These are phyloP conservation scores for Pangasius djambal DNA, from an alignment of 2,797 vertebrate genomes.

Conservation along the genomic window DNA sequence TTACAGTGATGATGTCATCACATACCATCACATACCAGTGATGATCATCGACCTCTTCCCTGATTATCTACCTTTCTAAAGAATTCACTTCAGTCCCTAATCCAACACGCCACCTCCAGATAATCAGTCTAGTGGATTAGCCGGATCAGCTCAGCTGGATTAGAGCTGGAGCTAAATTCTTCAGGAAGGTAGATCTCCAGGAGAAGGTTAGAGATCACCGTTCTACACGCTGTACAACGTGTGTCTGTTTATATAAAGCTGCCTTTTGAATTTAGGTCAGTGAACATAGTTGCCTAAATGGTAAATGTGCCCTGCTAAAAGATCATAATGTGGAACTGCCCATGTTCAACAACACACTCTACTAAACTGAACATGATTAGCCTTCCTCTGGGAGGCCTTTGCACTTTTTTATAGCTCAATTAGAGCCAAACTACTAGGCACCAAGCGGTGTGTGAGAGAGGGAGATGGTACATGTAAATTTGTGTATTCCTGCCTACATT, in stretches of 20 bases:
- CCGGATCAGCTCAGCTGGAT: conserved; percentile 9
- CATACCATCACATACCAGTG: conserved; percentile 15
- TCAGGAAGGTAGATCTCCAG: neutral
- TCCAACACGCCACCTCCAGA: conserved; percentile 10
- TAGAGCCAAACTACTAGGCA: conserved; percentile 50
- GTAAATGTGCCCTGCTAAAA: conserved; percentile 37
- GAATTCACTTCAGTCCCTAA: conserved; percentile 9
- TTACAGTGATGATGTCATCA: neutral
- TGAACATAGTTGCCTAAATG: conserved; percentile 52
- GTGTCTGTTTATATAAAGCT: conserved; percentile 29
- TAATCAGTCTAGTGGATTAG: conserved; percentile 30
- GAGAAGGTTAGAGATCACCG: conserved; percentile 3
- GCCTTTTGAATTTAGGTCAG: conserved; percentile 54
- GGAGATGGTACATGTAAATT: conserved; percentile 15
- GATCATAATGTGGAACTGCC: conserved; percentile 42
- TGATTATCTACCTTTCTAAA: conserved; percentile 16
- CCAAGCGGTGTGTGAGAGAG: conserved; percentile 18
- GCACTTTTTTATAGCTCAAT: conserved; percentile 53
- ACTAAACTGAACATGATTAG: conserved; percentile 50
- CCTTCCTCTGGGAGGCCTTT: conserved; percentile 52
- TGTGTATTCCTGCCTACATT: conserved; percentile 29
- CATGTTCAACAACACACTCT: conserved; percentile 50
- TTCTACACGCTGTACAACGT: conserved; percentile 27
- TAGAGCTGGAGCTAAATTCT: conserved; percentile 19
- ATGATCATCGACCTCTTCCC: neutral